Percentiles rank a stretch among this genome's conserved stretches.
These are phyloP conservation scores for Sycophila sp. DNA, from an alignment of 1,140 invertebrate genomes.

Conservation along the genomic window DNA sequence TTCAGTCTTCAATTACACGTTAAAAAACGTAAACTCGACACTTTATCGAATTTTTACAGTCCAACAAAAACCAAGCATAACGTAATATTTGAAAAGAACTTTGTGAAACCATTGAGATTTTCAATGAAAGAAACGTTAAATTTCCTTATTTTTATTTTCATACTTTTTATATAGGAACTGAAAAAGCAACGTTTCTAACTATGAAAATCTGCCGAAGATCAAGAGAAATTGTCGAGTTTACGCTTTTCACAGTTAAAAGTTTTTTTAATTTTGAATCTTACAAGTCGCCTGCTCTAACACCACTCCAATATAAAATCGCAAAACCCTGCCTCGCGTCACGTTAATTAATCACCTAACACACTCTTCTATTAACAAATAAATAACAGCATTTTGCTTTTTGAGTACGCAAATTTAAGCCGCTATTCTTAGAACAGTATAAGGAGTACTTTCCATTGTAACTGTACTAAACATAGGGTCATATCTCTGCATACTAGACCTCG, in stretches of 20 bases:
- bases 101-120: slow-evolving; percentile 1
- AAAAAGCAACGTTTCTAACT: slow-evolving; percentile 3
- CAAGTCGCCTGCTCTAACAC: neutral
- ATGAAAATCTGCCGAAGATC: neutral
- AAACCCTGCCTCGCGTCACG: slow-evolving; percentile 5
- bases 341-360: neutral
- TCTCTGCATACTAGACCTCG: neutral
- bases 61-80: neutral
- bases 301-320: neutral
- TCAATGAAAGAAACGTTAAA: neutral
- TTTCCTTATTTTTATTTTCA: slow-evolving; percentile 1
- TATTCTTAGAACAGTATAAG: too few relatives aligned
- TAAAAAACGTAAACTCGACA: neutral
- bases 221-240: slow-evolving; percentile 1
- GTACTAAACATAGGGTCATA: too few relatives aligned
- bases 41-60: neutral
- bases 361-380: slow-evolving; percentile 5
- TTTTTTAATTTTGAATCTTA: neutral
- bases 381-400: neutral
- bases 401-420: too few relatives aligned
- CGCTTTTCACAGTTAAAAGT: neutral
- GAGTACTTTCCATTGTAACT: too few relatives aligned
- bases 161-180: slow-evolving; percentile 25
- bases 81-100: neutral
- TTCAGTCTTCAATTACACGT: slow-evolving; percentile 23